These are phyloP conservation scores for Stegodyphus mimosarum DNA, from an alignment of 1,140 invertebrate species.

Conservation along the genomic window DNA sequence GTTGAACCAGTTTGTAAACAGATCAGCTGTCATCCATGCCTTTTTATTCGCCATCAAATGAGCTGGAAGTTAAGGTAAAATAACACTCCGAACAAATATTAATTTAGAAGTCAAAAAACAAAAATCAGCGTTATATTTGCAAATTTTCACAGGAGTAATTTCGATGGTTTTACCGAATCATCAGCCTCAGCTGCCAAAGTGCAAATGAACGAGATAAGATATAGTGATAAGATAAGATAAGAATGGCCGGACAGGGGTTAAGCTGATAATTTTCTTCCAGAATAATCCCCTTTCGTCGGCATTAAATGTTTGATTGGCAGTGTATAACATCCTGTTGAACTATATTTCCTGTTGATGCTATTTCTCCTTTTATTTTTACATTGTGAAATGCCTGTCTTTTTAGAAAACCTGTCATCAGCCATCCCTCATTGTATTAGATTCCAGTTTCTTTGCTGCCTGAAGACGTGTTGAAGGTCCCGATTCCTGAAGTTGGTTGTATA, in stretches of 20 bases:
- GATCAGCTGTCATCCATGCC: conserved; percentile 66
- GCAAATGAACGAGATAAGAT: too few relatives aligned
- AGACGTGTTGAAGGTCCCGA: conserved; percentile 7
- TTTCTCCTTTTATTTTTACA: conserved; percentile 1
- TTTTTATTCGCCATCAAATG: conserved; percentile 68
- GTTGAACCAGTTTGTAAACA: conserved; percentile 68
- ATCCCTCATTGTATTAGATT: background rate
- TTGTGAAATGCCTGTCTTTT: conserved; percentile 8
- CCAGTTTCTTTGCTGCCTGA: background rate
- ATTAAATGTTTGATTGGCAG: conserved; percentile 30
- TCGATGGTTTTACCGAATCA: too few relatives aligned
- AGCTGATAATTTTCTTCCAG: too few relatives aligned
- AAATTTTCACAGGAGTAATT: too few relatives aligned
- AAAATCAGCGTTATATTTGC: too few relatives aligned
- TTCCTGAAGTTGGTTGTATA: conserved; percentile 16
- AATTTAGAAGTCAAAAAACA: too few relatives aligned
- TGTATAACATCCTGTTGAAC: background rate
- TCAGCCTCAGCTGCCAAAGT: too few relatives aligned
- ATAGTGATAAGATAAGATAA: too few relatives aligned
- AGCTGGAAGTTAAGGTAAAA: conserved; percentile 68
- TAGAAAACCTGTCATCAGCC: conserved; percentile 2
- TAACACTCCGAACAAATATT: too few relatives aligned
- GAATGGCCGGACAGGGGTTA: too few relatives aligned
- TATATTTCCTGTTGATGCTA: conserved; percentile 14
- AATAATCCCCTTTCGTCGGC: conserved; percentile 53